These are phyloP conservation scores for Orthosia gracilis DNA, from an alignment of 2,888 invertebrate genomes.

Conservation along the genomic window DNA sequence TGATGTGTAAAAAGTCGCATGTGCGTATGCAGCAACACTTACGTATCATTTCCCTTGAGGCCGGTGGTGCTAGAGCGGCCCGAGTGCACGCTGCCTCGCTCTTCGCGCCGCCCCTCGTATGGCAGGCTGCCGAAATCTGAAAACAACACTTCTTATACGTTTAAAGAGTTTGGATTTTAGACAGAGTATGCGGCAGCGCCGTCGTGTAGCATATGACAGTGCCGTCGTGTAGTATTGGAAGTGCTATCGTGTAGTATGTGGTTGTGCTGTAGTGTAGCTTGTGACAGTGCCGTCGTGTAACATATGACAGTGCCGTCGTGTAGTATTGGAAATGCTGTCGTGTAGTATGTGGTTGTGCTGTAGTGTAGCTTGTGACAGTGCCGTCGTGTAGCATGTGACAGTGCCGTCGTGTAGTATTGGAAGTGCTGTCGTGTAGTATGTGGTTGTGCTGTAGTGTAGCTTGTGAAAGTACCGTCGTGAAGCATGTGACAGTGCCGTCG, in stretches of 20 bases:
- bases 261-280: too few relatives aligned
- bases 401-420: background rate
- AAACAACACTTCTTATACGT: background rate
- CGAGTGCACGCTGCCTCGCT: conserved; percentile 95
- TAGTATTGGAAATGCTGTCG: conserved; percentile 41
- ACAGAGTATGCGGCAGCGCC: background rate
- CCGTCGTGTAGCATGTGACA: background rate
- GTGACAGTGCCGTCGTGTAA: background rate
- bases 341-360: conserved; percentile 12
- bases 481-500: background rate
- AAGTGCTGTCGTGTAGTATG: too few relatives aligned
- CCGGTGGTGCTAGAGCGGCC: conserved; percentile 96
- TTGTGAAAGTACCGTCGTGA: too few relatives aligned
- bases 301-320: conserved; percentile 22
- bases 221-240: background rate
- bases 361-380: background rate
- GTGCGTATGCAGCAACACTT: conserved; percentile 63
- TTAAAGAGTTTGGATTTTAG: background rate
- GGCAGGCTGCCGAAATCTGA: conserved; percentile 74
- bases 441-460: too few relatives aligned
- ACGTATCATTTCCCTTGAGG: conserved; percentile 91
- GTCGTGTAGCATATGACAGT: background rate
- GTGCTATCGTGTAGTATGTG: background rate
- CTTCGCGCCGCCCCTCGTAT: conserved; percentile 87
- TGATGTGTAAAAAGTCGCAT: background rate